phyloP scores from a whole-genome alignment of 2,113 vertebrate species.

The Garra rufa region DNA sequence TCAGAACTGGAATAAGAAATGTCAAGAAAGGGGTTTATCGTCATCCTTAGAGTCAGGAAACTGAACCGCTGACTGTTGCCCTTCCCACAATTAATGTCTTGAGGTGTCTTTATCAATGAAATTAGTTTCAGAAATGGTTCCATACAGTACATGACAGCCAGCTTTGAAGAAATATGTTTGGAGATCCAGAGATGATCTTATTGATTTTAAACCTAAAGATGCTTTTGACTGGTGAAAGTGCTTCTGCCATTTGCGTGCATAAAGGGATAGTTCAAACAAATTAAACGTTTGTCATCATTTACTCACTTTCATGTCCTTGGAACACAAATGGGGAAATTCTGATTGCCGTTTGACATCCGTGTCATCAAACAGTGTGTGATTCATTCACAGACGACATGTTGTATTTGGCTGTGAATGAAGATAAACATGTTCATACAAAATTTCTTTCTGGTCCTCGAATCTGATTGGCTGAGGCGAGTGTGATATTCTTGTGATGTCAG shows the following conservation, averaged over 20 bases:
- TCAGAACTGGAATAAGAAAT: slow-evolving; percentile 64
- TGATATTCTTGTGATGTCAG: too few relatives aligned
- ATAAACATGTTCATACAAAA: background rate
- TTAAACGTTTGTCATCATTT: background rate
- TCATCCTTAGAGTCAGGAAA: slow-evolving; percentile 6
- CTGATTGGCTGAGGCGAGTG: too few relatives aligned
- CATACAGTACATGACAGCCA: background rate
- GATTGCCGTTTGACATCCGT: background rate
- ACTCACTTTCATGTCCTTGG: background rate
- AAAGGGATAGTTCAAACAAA: background rate
- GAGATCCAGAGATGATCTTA: background rate
- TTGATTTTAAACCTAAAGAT: background rate
- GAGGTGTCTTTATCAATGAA: slow-evolving; percentile 24
- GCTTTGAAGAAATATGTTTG: background rate
- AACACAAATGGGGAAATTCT: background rate
- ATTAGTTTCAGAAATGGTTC: background rate
- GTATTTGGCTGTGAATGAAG: background rate
- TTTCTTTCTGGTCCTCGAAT: too few relatives aligned
- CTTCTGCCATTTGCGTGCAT: background rate
- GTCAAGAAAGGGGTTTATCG: slow-evolving; percentile 50
- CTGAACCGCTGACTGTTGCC: slow-evolving; percentile 17
- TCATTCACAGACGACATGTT: background rate
- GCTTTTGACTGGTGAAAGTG: background rate
- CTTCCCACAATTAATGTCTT: background rate
- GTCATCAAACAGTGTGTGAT: background rate